Evolutionary conservation across 1,140 invertebrate species (phyloP).

Genomic region (Drosophila funebris): DNA sequence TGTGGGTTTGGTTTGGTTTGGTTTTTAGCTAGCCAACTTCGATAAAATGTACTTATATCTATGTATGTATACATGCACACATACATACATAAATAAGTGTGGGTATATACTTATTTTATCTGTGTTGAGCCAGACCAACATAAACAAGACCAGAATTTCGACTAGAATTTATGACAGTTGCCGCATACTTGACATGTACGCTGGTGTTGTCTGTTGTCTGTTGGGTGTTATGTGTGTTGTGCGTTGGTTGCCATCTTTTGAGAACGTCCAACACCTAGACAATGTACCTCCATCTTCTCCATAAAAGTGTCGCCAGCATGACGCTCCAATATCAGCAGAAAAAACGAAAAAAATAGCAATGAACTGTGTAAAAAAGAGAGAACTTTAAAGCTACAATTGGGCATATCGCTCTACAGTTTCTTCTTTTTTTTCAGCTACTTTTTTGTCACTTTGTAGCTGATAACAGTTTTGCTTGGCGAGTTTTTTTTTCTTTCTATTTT

Average conservation of each 20-base stretch:
- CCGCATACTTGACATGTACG: constrained; percentile 46
- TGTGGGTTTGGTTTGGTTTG: too few species aligned
- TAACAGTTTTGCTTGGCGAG: constrained; percentile 72
- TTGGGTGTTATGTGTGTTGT: constrained; percentile 19
- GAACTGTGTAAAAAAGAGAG: background rate
- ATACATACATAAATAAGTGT: constrained; percentile 2
- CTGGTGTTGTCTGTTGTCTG: constrained; percentile 8
- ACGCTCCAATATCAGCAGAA: constrained; percentile 44
- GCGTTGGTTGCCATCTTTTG: constrained; percentile 9
- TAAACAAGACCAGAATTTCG: constrained; percentile 65
- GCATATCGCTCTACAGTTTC: constrained; percentile 56
- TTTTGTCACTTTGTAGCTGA: constrained; percentile 65
- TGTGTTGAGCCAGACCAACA: constrained; percentile 58
- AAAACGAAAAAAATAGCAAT: constrained; percentile 1
- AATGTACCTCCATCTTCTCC: constrained; percentile 22
- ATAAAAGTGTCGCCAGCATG: constrained; percentile 67
- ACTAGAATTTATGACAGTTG: constrained; percentile 77
- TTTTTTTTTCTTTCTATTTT: constrained; percentile 60
- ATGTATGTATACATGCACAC: background rate
- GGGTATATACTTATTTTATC: constrained; percentile 56
- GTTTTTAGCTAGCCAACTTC: constrained; percentile 39
- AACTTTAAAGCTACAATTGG: constrained; percentile 63
- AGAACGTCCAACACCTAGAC: constrained; percentile 37
- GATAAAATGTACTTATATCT: constrained; percentile 34
- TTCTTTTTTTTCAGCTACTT: constrained; percentile 20